These are phyloP conservation scores for Molossus alvarezi DNA, from an alignment of 2,797 vertebrate genomes.

Conservation along the genomic window DNA sequence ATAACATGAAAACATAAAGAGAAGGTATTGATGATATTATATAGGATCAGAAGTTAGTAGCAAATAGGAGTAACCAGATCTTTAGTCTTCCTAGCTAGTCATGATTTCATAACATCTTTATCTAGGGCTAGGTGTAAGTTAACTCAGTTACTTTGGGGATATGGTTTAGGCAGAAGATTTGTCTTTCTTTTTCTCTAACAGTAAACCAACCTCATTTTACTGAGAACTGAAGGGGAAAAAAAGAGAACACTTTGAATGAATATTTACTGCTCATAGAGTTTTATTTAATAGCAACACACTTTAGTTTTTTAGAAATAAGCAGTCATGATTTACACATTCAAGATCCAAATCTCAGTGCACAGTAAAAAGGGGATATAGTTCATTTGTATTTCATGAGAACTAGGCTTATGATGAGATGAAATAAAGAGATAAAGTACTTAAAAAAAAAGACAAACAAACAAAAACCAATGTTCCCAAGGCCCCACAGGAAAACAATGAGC, in stretches of 20 bases:
- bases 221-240: background rate
- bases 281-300: conserved; percentile 13
- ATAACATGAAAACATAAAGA: background rate
- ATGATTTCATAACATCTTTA: background rate
- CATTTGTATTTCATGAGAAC: background rate
- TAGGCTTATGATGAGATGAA: background rate
- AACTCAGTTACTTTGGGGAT: background rate
- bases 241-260: conserved; percentile 27
- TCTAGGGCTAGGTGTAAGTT: background rate
- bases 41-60: background rate
- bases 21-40: background rate
- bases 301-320: conserved; percentile 29
- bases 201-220: conserved; percentile 50
- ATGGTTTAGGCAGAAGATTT: background rate
- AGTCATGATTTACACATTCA: background rate
- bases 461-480: background rate
- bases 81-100: background rate
- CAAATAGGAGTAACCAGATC: background rate
- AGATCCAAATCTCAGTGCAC: background rate
- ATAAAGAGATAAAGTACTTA: background rate
- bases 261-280: conserved; percentile 47
- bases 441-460: background rate
- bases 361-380: conserved; percentile 28
- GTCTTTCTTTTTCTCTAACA: conserved; percentile 18
- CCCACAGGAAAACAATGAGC: background rate